Conservation (phyloP, 2,888 invertebrate genomes). For the Aphelenchoides bicaudatus region DNA sequence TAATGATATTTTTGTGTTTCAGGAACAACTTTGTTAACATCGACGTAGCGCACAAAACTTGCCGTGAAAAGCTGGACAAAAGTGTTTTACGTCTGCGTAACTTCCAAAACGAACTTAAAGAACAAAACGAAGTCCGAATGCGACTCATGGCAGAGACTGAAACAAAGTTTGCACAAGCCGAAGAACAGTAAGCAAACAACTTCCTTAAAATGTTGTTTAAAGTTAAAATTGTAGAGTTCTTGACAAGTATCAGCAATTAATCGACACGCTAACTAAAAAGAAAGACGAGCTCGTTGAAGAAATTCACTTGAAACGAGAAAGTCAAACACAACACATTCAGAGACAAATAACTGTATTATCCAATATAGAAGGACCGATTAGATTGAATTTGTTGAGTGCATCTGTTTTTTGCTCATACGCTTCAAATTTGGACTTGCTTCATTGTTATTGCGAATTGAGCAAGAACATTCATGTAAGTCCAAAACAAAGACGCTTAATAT, state of each 20-base stretch:
- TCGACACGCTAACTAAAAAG: slow-evolving; percentile 69
- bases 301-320: slow-evolving; percentile 62
- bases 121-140: slow-evolving; percentile 70
- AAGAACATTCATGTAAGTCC: slow-evolving; percentile 40
- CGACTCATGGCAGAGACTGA: not conserved
- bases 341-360: slow-evolving; percentile 38
- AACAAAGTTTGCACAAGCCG: not conserved
- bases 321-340: slow-evolving; percentile 38
- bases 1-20: slow-evolving; percentile 1
- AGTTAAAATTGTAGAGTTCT: slow-evolving; percentile 70
- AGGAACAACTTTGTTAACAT: slow-evolving; percentile 68
- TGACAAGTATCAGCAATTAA: slow-evolving; percentile 70
- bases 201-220: not conserved
- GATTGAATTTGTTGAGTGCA: slow-evolving; percentile 71
- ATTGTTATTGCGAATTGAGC: slow-evolving; percentile 43
- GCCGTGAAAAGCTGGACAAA: slow-evolving; percentile 71
- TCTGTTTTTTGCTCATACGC: slow-evolving; percentile 72
- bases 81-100: slow-evolving; percentile 66
- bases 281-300: slow-evolving; percentile 69
- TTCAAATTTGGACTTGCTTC: slow-evolving; percentile 74
- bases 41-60: slow-evolving; percentile 73
- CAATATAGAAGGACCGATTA: slow-evolving; percentile 62
- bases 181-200: slow-evolving; percentile 3
- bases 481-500: not conserved
- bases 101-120: slow-evolving; percentile 70